Percentiles rank a stretch among this genome's conserved stretches.
These are phyloP conservation scores for Fregetta grallaria DNA, from an alignment of 2,113 vertebrate species.

Conservation along the genomic window DNA sequence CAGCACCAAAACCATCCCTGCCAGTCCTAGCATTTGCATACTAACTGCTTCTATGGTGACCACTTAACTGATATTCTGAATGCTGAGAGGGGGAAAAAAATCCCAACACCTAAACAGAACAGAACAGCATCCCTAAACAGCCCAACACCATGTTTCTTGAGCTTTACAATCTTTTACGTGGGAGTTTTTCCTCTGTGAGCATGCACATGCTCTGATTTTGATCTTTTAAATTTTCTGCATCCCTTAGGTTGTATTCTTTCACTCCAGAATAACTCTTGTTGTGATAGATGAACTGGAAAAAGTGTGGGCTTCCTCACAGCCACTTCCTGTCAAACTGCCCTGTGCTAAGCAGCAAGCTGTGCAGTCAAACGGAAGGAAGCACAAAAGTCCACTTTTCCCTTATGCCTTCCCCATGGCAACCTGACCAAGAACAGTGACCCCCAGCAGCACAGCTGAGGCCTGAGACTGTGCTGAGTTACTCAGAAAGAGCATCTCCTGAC, in stretches of 20 bases:
- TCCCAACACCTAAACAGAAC: neutral
- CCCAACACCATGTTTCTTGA: neutral
- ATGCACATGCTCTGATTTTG: constrained; percentile 3
- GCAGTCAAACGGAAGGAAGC: constrained; percentile 60
- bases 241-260: constrained; percentile 63
- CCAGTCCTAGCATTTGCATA: neutral
- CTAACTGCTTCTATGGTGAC: neutral
- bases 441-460: constrained; percentile 56
- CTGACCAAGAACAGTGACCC: constrained; percentile 57
- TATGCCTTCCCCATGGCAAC: constrained; percentile 51
- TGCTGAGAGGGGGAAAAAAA: neutral
- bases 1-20: neutral
- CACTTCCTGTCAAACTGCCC: constrained; percentile 59
- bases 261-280: constrained; percentile 55
- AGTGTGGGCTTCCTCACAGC: constrained; percentile 65
- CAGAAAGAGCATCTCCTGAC: constrained; percentile 44
- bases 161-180: neutral
- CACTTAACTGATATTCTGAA: neutral
- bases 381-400: constrained; percentile 58
- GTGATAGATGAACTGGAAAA: constrained; percentile 69
- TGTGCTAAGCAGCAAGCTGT: constrained; percentile 42
- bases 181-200: neutral
- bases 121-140: neutral
- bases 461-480: constrained; percentile 42
- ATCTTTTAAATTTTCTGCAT: constrained; percentile 43